Evolutionary conservation across 2,888 invertebrate genomes (phyloP).

Genomic region (Tribolium freemani): DNA sequence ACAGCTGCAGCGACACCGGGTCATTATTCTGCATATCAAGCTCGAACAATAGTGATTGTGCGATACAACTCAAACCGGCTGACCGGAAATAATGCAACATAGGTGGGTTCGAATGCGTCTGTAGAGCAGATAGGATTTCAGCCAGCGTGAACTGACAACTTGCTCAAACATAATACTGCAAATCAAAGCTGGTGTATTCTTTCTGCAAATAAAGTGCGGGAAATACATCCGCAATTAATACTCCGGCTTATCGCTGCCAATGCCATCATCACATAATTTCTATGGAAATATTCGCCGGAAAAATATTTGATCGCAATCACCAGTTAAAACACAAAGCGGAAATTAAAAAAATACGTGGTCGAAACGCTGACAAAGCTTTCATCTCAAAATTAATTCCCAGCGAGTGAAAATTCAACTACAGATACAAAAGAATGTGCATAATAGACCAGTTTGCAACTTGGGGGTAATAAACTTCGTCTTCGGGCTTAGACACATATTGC

Average conservation of each 20-base stretch:
- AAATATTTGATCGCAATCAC: background rate
- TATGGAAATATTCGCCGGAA: background rate
- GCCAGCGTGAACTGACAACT: background rate
- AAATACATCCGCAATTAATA: slow-evolving; percentile 9
- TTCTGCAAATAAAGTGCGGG: slow-evolving; percentile 8
- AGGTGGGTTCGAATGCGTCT: slow-evolving; percentile 20
- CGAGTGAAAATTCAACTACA: background rate
- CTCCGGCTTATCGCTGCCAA: background rate
- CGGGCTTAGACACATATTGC: background rate
- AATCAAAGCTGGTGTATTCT: slow-evolving; percentile 11
- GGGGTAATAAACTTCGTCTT: slow-evolving; percentile 9
- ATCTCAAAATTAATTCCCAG: background rate
- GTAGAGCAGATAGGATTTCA: slow-evolving; percentile 13
- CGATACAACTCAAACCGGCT: slow-evolving; percentile 22
- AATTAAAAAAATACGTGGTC: background rate
- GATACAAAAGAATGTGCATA: background rate
- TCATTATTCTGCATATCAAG: slow-evolving; percentile 15
- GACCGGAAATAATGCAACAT: slow-evolving; percentile 25
- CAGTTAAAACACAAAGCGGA: background rate
- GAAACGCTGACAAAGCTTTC: background rate
- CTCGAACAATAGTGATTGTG: slow-evolving; percentile 20
- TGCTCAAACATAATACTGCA: slow-evolving; percentile 15
- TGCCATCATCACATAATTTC: background rate
- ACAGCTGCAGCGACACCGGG: background rate
- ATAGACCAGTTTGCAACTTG: background rate